phyloP scores from a whole-genome alignment of 2,888 invertebrate species.

The Bellardia bayeri region DNA sequence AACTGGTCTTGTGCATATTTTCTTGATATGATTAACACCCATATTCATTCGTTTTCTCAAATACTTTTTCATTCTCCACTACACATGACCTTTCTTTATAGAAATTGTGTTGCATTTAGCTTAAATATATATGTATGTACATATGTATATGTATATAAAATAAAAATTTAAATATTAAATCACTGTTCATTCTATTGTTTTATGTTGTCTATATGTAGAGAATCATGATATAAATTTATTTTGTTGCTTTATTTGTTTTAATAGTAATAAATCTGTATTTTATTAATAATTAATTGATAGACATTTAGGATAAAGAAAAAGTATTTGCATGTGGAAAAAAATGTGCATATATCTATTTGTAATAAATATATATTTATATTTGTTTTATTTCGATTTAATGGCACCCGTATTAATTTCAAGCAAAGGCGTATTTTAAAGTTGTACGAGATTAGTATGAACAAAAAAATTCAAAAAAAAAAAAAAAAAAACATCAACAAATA shows the following conservation, averaged over 20 bases:
- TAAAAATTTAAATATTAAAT: slow-evolving; percentile 49
- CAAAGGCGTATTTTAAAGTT: slow-evolving; percentile 60
- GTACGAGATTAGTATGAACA: slow-evolving; percentile 38
- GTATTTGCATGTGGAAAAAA: slow-evolving; percentile 19
- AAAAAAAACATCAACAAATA: neutral
- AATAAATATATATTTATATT: slow-evolving; percentile 30
- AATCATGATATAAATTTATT: slow-evolving; percentile 30
- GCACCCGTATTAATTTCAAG: slow-evolving; percentile 62
- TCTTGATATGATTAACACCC: slow-evolving; percentile 59
- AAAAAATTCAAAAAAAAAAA: too few relatives aligned
- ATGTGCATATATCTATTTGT: slow-evolving; percentile 38
- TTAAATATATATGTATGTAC: neutral
- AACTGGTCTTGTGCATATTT: slow-evolving; percentile 64
- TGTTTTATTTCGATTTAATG: slow-evolving; percentile 42
- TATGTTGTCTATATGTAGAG: slow-evolving; percentile 16
- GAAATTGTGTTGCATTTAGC: slow-evolving; percentile 22
- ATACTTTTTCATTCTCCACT: slow-evolving; percentile 3
- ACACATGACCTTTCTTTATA: slow-evolving; percentile 62
- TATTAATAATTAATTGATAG: slow-evolving; percentile 74
- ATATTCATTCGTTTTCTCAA: slow-evolving; percentile 12
- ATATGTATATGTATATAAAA: too few relatives aligned
- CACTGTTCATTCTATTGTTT: slow-evolving; percentile 33
- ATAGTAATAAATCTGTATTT: slow-evolving; percentile 75
- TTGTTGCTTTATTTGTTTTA: slow-evolving; percentile 56
- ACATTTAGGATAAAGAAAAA: slow-evolving; percentile 60